These are phyloP conservation scores for Marmota monax DNA, from an alignment of 2,113 vertebrate species.

Conservation along the genomic window DNA sequence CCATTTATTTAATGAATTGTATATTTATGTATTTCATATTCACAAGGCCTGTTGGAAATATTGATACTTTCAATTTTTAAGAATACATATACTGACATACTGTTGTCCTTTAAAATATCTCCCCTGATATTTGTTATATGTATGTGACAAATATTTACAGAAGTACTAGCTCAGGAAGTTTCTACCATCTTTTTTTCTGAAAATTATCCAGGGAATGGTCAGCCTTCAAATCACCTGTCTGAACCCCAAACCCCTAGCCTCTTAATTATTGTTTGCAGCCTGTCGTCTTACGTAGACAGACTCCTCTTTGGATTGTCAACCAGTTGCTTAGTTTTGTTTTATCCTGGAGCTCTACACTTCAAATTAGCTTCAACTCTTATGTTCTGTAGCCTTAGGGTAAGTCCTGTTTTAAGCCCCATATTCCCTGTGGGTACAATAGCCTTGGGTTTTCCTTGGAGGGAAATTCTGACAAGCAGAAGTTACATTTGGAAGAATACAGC, in stretches of 20 bases:
- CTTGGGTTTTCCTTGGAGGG: constrained; percentile 42
- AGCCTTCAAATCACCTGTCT: not conserved
- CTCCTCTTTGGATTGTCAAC: not conserved
- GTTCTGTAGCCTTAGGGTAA: constrained; percentile 26
- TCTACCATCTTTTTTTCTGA: not conserved
- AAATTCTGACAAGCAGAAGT: constrained; percentile 35
- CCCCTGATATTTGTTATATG: not conserved
- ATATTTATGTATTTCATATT: not conserved
- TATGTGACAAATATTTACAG: constrained; percentile 30
- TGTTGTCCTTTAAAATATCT: not conserved
- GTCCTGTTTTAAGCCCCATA: constrained; percentile 4
- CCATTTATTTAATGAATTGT: not conserved
- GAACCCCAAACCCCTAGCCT: not conserved
- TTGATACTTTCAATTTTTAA: constrained; percentile 54
- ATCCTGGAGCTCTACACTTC: not conserved
- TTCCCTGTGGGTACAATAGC: constrained; percentile 35
- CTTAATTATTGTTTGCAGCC: not conserved
- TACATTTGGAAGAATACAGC: constrained; percentile 4
- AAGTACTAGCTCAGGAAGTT: not conserved
- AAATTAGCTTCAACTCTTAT: constrained; percentile 49
- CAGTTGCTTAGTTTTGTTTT: constrained; percentile 4
- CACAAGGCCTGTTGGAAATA: not conserved
- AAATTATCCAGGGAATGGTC: not conserved
- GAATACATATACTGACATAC: not conserved
- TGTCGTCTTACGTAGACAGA: not conserved